A percentile compares a stretch with the other conserved stretches of the same genome.
These are phyloP conservation scores for Yponomeuta evonymella DNA, from an alignment of 2,888 invertebrate genomes.

Conservation along the genomic window DNA sequence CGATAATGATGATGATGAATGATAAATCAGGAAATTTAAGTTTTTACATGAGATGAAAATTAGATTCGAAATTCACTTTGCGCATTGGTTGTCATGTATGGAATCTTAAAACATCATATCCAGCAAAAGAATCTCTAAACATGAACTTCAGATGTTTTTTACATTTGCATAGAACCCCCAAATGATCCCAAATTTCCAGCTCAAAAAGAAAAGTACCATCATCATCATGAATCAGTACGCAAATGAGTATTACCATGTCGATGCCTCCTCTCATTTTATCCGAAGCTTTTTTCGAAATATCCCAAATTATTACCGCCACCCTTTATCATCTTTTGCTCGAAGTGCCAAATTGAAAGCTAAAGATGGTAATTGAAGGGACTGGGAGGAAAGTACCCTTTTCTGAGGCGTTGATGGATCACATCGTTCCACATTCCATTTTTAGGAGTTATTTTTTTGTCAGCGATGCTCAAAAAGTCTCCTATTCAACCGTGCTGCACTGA, in stretches of 20 bases:
- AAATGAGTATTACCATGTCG: neutral
- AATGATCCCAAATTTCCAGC: neutral
- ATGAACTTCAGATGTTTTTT: too few species aligned
- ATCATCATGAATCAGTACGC: neutral
- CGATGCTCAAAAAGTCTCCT: neutral
- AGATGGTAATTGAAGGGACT: conserved; percentile 71
- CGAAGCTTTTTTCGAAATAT: conserved; percentile 8
- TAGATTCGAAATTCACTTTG: too few species aligned
- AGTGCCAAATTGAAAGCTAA: conserved; percentile 72
- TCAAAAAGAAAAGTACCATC: neutral
- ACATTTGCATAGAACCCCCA: neutral
- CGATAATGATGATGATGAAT: neutral
- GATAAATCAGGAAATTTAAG: too few species aligned
- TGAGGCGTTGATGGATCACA: conserved; percentile 63
- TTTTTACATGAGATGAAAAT: too few species aligned
- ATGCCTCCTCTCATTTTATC: neutral
- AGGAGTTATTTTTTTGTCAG: conserved; percentile 1
- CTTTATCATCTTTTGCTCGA: conserved; percentile 54
- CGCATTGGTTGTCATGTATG: too few species aligned
- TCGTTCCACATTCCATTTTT: conserved; percentile 36
- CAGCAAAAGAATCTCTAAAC: too few species aligned
- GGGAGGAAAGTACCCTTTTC: conserved; percentile 62
- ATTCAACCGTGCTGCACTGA: neutral
- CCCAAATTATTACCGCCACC: conserved; percentile 25
- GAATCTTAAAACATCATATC: too few species aligned